Evolutionary conservation across 2,888 invertebrate genomes (phyloP).

Genomic region (Trisateles emortualis): DNA sequence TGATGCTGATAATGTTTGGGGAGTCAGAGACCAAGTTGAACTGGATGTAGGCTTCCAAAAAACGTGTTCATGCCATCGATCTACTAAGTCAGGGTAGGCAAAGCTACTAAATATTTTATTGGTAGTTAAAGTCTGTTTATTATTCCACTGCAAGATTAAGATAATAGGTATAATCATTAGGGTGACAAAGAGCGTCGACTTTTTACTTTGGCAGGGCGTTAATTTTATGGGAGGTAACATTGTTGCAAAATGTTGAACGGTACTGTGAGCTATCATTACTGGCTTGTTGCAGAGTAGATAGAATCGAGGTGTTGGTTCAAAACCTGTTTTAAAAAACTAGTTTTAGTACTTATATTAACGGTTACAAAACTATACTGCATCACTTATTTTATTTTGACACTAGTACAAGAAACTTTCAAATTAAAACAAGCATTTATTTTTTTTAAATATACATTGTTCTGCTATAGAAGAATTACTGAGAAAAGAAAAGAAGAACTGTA

Average conservation of each 20-base stretch:
- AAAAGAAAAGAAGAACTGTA: no score
- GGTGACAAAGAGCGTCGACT: conserved; percentile 67
- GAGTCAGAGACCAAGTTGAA: conserved; percentile 48
- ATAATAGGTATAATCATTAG: conserved; percentile 81
- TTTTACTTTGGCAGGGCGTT: conserved; percentile 42
- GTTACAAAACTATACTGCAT: no score
- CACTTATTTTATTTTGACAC: no score
- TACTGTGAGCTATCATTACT: not conserved
- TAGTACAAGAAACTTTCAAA: no score
- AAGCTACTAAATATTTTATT: conserved; percentile 83
- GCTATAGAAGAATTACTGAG: no score
- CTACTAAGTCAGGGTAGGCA: conserved; percentile 66
- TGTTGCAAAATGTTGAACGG: conserved; percentile 26
- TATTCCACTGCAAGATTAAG: conserved; percentile 77
- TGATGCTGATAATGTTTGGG: not conserved
- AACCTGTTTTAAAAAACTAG: conserved; percentile 2
- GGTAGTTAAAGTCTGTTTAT: conserved; percentile 81
- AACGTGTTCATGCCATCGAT: conserved; percentile 71
- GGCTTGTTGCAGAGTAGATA: not conserved
- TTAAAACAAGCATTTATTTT: no score
- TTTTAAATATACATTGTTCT: no score
- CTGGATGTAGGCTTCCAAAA: conserved; percentile 63
- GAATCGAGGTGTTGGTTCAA: not conserved
- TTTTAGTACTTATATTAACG: not conserved
- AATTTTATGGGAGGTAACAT: conserved; percentile 41